These are phyloP conservation scores for Chrysochloris asiatica DNA, from an alignment of 2,113 vertebrate species.

Conservation along the genomic window DNA sequence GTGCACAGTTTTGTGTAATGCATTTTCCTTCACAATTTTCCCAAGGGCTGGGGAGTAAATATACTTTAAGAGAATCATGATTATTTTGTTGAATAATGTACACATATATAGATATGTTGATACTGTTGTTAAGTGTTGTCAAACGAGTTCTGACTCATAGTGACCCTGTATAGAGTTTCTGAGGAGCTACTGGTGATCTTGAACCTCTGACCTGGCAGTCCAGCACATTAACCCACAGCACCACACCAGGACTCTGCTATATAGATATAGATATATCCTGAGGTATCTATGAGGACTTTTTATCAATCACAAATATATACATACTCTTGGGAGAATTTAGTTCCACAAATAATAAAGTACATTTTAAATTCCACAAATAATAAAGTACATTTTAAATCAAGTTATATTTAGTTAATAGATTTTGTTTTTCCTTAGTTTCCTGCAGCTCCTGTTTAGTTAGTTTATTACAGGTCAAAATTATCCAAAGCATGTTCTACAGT, in stretches of 20 bases:
- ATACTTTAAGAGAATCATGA: neutral
- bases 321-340: neutral
- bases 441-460: neutral
- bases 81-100: neutral
- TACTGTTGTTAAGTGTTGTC: too few species aligned
- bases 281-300: neutral
- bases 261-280: too few species aligned
- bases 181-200: too few species aligned
- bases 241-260: too few species aligned
- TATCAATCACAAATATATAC: neutral
- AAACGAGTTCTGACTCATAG: too few species aligned
- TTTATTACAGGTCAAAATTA: constrained; percentile 23
- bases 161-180: too few species aligned
- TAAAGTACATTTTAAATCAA: constrained; percentile 22
- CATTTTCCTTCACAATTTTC: neutral
- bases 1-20: neutral
- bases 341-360: too few species aligned
- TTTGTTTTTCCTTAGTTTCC: neutral
- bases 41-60: neutral
- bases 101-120: too few species aligned
- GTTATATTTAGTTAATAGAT: neutral
- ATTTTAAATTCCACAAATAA: constrained; percentile 19
- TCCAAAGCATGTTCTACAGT: neutral
- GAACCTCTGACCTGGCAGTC: too few species aligned
- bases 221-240: too few species aligned